Evolutionary conservation across 2,888 invertebrate genomes (phyloP).

Genomic region (Choreutis nemorana): DNA sequence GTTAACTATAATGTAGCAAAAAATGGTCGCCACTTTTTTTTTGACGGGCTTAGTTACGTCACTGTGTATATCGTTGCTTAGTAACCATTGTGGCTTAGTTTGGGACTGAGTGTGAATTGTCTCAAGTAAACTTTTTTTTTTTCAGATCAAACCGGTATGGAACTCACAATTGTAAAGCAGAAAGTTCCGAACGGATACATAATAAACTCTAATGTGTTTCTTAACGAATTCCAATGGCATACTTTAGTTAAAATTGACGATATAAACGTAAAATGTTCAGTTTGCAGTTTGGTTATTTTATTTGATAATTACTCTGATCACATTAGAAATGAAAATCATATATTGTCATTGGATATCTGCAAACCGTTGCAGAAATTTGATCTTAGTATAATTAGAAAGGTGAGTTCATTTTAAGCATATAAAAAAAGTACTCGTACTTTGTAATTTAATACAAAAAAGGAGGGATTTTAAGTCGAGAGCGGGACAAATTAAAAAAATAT

Average conservation of each 20-base stretch:
- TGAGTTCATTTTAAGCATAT: conserved; percentile 10
- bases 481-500: too few species aligned
- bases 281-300: conserved; percentile 9
- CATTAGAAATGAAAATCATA: conserved; percentile 9
- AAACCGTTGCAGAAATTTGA: conserved; percentile 19
- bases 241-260: conserved; percentile 11
- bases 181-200: conserved; percentile 13
- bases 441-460: neutral
- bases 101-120: too few species aligned
- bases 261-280: conserved; percentile 9
- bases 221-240: conserved; percentile 14
- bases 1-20: too few species aligned
- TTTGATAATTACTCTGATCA: conserved; percentile 8
- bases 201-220: conserved; percentile 14
- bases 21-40: too few species aligned
- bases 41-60: too few species aligned
- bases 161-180: neutral
- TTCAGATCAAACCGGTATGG: neutral
- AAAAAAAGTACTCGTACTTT: neutral
- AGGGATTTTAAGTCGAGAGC: too few species aligned
- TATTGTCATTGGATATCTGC: conserved; percentile 8
- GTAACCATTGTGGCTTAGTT: too few species aligned
- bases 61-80: too few species aligned
- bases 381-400: conserved; percentile 22
- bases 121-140: neutral